These are phyloP conservation scores for Vesta saturnalis DNA, from an alignment of 2,888 invertebrate genomes.

Conservation along the genomic window DNA sequence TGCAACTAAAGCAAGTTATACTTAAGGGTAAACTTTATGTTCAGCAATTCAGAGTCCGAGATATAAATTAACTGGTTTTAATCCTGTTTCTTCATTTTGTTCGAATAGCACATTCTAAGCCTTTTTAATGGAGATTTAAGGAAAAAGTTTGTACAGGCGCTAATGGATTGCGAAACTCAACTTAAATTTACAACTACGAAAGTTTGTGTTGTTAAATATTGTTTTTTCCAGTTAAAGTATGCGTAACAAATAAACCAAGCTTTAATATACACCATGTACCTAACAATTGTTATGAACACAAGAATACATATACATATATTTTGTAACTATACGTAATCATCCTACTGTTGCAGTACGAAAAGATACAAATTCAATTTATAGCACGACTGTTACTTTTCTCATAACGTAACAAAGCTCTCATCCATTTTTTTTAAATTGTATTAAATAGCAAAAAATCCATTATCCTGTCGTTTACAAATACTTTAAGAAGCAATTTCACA, in stretches of 20 bases:
- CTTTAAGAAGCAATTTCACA: background rate
- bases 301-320: too few relatives aligned
- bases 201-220: constrained; percentile 12
- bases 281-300: too few relatives aligned
- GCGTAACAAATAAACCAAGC: too few relatives aligned
- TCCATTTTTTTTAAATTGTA: too few relatives aligned
- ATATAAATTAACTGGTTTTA: constrained; percentile 38
- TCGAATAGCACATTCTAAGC: constrained; percentile 34
- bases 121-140: constrained; percentile 35
- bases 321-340: too few relatives aligned
- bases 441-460: too few relatives aligned
- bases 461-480: background rate
- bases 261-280: too few relatives aligned
- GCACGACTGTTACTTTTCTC: too few relatives aligned
- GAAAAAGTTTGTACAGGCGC: constrained; percentile 26
- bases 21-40: constrained; percentile 35
- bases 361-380: too few relatives aligned
- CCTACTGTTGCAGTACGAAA: too few relatives aligned
- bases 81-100: constrained; percentile 39
- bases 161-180: constrained; percentile 19
- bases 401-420: too few relatives aligned
- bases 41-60: constrained; percentile 37
- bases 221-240: background rate
- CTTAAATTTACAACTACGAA: constrained; percentile 8
- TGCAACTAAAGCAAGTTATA: constrained; percentile 40